phyloP scores from a whole-genome alignment of 1,140 invertebrate species.

The Drosophila sucinea region DNA sequence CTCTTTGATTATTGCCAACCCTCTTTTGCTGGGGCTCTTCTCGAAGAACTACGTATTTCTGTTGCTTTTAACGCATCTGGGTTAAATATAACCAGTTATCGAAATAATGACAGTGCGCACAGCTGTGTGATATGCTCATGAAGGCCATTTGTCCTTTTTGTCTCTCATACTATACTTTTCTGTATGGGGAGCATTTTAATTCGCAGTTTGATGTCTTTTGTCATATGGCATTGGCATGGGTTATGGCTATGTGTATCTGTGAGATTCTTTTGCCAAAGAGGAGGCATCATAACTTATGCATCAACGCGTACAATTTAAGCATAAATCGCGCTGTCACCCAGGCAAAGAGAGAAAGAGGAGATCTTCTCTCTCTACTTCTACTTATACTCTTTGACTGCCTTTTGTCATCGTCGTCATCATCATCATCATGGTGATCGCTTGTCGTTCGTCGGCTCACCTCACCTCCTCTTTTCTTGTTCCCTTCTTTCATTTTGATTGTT shows the following conservation, averaged over 20 bases:
- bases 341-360: too few relatives aligned
- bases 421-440: slow-evolving; percentile 14
- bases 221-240: slow-evolving; percentile 22
- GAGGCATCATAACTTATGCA: slow-evolving; percentile 69
- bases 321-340: slow-evolving; percentile 77
- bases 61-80: slow-evolving; percentile 26
- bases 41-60: background rate
- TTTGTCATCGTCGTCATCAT: slow-evolving; percentile 58
- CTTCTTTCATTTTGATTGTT: slow-evolving; percentile 47
- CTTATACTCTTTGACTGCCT: slow-evolving; percentile 33
- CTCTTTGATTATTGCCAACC: background rate
- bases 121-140: slow-evolving; percentile 56
- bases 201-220: slow-evolving; percentile 3
- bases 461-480: slow-evolving; percentile 9
- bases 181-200: slow-evolving; percentile 24
- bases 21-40: background rate
- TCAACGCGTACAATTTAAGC: slow-evolving; percentile 77
- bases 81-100: slow-evolving; percentile 67
- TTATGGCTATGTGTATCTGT: slow-evolving; percentile 44
- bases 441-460: slow-evolving; percentile 27
- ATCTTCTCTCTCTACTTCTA: background rate
- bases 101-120: slow-evolving; percentile 66
- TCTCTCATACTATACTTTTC: background rate
- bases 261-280: slow-evolving; percentile 42
- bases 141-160: slow-evolving; percentile 52